These are phyloP conservation scores for Thaleichthys pacificus DNA, from an alignment of 2,797 vertebrate genomes.

Conservation along the genomic window DNA sequence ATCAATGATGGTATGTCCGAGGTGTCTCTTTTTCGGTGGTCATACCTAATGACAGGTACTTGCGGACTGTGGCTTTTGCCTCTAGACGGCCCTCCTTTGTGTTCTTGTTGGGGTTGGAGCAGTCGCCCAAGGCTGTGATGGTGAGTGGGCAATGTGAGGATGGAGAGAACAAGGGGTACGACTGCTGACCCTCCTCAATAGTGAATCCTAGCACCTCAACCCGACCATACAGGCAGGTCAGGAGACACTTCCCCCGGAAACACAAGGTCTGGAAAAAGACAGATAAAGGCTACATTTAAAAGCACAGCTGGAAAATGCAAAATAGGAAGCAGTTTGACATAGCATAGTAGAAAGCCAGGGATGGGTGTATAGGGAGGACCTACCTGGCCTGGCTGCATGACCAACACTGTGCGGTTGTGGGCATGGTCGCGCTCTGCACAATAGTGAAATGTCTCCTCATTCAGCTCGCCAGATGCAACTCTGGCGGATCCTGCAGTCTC, in stretches of 20 bases:
- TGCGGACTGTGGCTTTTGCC: slow-evolving; percentile 71
- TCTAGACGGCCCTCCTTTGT: slow-evolving; percentile 67
- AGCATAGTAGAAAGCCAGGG: not conserved
- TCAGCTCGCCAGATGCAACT: slow-evolving; percentile 33
- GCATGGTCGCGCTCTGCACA: slow-evolving; percentile 67
- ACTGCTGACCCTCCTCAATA: slow-evolving; percentile 83
- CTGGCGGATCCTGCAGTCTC: slow-evolving; percentile 9
- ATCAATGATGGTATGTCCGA: not conserved
- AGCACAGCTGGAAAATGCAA: not conserved
- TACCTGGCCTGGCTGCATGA: slow-evolving; percentile 78
- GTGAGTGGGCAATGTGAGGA: slow-evolving; percentile 81
- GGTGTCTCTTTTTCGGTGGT: too few relatives aligned
- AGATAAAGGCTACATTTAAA: too few relatives aligned
- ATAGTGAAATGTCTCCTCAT: slow-evolving; percentile 57
- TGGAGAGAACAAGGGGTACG: slow-evolving; percentile 82
- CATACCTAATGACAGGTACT: slow-evolving; percentile 76
- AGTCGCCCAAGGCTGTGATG: slow-evolving; percentile 68
- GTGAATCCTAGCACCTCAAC: slow-evolving; percentile 88
- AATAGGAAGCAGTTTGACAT: not conserved
- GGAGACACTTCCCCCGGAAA: slow-evolving; percentile 85
- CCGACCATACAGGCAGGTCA: slow-evolving; percentile 87
- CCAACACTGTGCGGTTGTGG: slow-evolving; percentile 68
- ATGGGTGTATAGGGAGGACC: not conserved
- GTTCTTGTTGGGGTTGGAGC: slow-evolving; percentile 54
- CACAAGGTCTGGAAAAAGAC: slow-evolving; percentile 76